These are phyloP conservation scores for Heterotis niloticus DNA, from an alignment of 2,113 vertebrate genomes.

Conservation along the genomic window DNA sequence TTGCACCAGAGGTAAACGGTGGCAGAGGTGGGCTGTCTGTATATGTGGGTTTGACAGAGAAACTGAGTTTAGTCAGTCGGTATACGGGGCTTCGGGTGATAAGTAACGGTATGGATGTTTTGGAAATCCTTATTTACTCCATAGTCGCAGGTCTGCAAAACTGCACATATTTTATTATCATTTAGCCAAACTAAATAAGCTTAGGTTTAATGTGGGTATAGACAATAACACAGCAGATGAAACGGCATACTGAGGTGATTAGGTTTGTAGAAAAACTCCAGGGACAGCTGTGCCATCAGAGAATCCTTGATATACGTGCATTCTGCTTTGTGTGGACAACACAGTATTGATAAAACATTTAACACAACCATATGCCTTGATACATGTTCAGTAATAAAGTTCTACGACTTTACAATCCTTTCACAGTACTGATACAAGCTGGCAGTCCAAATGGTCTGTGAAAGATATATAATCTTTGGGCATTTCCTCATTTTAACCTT, in stretches of 20 bases:
- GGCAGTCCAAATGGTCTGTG: constrained; percentile 21
- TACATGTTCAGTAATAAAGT: constrained; percentile 35
- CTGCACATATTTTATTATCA: too few species aligned
- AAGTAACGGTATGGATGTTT: not conserved
- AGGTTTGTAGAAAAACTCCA: too few species aligned
- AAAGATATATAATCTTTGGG: not conserved
- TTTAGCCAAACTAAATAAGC: too few species aligned
- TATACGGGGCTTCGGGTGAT: constrained; percentile 22
- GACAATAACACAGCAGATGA: too few species aligned
- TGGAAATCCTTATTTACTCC: too few species aligned
- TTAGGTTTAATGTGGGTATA: too few species aligned
- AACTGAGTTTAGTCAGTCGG: not conserved
- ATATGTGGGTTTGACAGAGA: not conserved
- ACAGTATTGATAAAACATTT: constrained; percentile 40
- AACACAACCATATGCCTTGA: constrained; percentile 39
- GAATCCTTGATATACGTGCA: constrained; percentile 7
- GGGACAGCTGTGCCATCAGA: constrained; percentile 38
- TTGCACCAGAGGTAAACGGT: constrained; percentile 3
- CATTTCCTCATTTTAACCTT: not conserved
- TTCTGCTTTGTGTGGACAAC: constrained; percentile 33
- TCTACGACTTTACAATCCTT: constrained; percentile 45
- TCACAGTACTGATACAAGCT: constrained; percentile 28
- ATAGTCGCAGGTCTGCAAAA: too few species aligned
- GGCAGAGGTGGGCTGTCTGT: not conserved
- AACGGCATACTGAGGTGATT: too few species aligned